Evolutionary conservation across 2,797 vertebrate genomes (phyloP).

Genomic region (Microctenopoma stevenorrisi): DNA sequence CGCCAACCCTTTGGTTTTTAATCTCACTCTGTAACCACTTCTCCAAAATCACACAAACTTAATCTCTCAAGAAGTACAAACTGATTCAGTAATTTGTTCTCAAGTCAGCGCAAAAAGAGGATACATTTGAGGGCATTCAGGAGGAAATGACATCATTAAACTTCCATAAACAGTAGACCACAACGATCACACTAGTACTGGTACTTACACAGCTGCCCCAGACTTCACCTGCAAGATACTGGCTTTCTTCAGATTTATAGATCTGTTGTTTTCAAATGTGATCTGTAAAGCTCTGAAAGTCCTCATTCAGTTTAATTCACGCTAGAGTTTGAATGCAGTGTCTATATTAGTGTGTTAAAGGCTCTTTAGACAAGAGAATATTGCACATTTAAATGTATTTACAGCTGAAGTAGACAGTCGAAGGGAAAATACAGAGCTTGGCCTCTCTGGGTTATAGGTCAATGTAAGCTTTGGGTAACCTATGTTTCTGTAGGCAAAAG

Average conservation of each 20-base stretch:
- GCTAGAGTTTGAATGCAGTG: constrained; percentile 57
- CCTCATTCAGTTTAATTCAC: constrained; percentile 28
- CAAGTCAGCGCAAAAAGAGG: constrained; percentile 54
- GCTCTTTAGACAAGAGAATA: constrained; percentile 45
- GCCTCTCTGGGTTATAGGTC: constrained; percentile 23
- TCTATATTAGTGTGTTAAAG: constrained; percentile 57
- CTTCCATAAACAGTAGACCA: constrained; percentile 55
- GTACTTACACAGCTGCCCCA: constrained; percentile 51
- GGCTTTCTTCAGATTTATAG: constrained; percentile 3
- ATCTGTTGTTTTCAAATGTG: constrained; percentile 28
- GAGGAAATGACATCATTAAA: constrained; percentile 57
- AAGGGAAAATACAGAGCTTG: background rate
- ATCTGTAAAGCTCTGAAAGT: constrained; percentile 15
- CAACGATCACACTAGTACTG: constrained; percentile 46
- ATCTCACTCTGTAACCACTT: constrained; percentile 54
- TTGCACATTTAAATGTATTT: background rate
- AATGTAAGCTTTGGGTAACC: constrained; percentile 9
- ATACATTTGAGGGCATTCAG: constrained; percentile 53
- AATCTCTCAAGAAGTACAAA: constrained; percentile 68
- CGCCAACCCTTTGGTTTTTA: constrained; percentile 48
- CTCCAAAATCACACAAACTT: constrained; percentile 62
- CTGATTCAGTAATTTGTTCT: constrained; percentile 64
- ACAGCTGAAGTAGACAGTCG: background rate
- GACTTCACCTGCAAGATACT: constrained; percentile 44
- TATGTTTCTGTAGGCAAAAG: constrained; percentile 27